Percentiles rank a stretch among this genome's conserved stretches.
Evolutionary conservation across 2,888 invertebrate genomes (phyloP).

Genomic region (Hemistola chrysoprasaria): DNA sequence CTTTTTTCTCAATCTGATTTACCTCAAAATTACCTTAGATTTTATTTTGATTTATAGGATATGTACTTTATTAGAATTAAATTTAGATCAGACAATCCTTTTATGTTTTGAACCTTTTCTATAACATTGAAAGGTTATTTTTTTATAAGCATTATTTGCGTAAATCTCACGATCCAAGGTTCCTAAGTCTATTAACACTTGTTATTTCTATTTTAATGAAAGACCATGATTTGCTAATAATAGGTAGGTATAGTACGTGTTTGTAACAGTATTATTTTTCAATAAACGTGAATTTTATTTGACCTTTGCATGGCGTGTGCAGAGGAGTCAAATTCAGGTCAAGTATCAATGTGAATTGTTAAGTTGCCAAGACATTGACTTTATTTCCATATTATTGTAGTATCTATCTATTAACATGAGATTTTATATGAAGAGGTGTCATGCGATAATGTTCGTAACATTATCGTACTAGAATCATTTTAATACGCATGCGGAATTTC

Average conservation of each 20-base stretch:
- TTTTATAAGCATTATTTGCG: slow-evolving; percentile 4
- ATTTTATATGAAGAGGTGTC: too few relatives aligned
- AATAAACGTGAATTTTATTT: slow-evolving; percentile 46
- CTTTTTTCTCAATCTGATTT: too few relatives aligned
- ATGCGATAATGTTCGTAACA: too few relatives aligned
- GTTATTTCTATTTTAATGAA: slow-evolving; percentile 28
- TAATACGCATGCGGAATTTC: too few relatives aligned
- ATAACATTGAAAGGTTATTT: slow-evolving; percentile 3
- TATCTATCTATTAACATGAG: too few relatives aligned
- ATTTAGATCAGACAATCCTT: too few relatives aligned
- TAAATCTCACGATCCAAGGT: slow-evolving; percentile 14
- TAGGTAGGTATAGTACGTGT: slow-evolving; percentile 27
- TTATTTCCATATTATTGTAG: slow-evolving; percentile 7
- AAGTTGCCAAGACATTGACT: slow-evolving; percentile 7
- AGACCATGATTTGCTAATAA: slow-evolving; percentile 20
- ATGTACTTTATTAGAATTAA: too few relatives aligned
- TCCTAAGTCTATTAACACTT: slow-evolving; percentile 9
- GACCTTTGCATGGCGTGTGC: slow-evolving; percentile 43
- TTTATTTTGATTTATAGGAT: too few relatives aligned
- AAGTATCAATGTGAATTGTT: slow-evolving; percentile 35
- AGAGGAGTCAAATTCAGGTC: slow-evolving; percentile 46
- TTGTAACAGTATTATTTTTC: slow-evolving; percentile 40
- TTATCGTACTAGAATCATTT: too few relatives aligned
- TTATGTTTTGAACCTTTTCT: not conserved
- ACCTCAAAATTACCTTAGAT: too few relatives aligned